A percentile compares a stretch with the other conserved stretches of the same genome.
Conservation (phyloP, 2,797 vertebrate species). For the Lepilemur ruficaudatus region DNA sequence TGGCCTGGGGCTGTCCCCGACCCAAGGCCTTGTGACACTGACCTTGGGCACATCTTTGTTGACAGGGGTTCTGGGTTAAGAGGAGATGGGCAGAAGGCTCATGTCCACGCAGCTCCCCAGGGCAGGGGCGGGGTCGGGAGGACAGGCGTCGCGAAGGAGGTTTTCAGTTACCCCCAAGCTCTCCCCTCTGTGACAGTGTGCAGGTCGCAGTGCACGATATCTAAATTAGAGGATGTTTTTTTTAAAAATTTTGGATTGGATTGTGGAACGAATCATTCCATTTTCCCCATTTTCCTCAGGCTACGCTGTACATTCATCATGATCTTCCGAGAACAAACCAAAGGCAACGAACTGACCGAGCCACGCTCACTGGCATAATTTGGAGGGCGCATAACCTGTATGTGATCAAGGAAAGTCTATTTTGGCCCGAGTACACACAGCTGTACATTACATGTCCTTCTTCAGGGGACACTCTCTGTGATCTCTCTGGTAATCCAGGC, state of each 20-base stretch:
- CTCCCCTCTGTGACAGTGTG: background rate
- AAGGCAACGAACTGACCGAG: background rate
- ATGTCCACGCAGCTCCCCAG: accelerated
- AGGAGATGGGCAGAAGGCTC: background rate
- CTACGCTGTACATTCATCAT: background rate
- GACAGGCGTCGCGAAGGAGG: background rate
- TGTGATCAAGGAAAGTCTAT: background rate
- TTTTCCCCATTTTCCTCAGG: background rate
- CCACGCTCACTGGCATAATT: accelerated
- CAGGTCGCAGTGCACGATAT: background rate
- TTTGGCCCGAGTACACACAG: background rate
- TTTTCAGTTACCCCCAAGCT: background rate
- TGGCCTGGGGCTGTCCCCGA: background rate
- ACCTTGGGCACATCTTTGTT: background rate
- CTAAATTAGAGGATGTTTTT: background rate
- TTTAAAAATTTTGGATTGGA: background rate
- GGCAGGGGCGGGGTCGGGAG: background rate
- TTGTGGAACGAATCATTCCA: background rate
- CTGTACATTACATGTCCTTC: no score
- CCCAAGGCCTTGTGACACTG: background rate
- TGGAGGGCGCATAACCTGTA: accelerated
- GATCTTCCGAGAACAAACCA: background rate
- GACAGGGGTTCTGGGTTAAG: background rate
- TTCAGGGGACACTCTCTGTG: background rate
- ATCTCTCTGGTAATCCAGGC: background rate